These are phyloP conservation scores for Microcebus jonahi DNA, from an alignment of 2,113 vertebrate species.

Conservation along the genomic window DNA sequence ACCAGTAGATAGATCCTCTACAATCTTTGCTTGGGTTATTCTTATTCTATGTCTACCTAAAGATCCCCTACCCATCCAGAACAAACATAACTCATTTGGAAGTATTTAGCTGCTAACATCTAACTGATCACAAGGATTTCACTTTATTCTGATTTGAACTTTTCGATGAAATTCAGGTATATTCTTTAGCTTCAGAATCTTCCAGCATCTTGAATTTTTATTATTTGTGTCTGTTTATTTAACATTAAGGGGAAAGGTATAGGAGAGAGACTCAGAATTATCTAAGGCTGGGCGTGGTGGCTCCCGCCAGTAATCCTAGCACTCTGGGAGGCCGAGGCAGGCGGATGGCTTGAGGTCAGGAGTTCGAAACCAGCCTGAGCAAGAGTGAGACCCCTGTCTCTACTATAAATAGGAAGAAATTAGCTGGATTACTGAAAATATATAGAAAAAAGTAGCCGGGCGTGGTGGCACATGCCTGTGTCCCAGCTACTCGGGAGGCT, in stretches of 20 bases:
- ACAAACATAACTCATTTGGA: neutral
- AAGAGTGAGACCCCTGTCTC: too few relatives aligned
- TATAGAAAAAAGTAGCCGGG: too few relatives aligned
- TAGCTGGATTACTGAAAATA: too few relatives aligned
- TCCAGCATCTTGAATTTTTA: neutral
- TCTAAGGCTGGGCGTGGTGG: fast-evolving
- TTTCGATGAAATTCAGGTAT: neutral
- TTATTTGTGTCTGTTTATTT: neutral
- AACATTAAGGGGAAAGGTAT: neutral
- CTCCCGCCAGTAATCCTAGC: too few relatives aligned
- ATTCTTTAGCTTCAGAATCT: neutral
- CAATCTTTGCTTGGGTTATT: neutral
- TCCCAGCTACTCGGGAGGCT: too few relatives aligned
- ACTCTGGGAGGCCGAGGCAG: too few relatives aligned
- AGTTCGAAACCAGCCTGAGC: too few relatives aligned
- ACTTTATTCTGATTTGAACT: neutral
- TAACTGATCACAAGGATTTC: neutral
- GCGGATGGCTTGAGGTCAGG: too few relatives aligned
- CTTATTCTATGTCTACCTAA: neutral
- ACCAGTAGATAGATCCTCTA: too few relatives aligned
- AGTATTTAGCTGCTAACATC: neutral
- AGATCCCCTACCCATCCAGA: neutral
- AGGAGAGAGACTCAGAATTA: neutral
- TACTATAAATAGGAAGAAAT: too few relatives aligned
- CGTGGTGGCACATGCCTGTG: too few relatives aligned